Evolutionary conservation across 2,797 vertebrate genomes (phyloP).

Genomic region (Psittacula echo): DNA sequence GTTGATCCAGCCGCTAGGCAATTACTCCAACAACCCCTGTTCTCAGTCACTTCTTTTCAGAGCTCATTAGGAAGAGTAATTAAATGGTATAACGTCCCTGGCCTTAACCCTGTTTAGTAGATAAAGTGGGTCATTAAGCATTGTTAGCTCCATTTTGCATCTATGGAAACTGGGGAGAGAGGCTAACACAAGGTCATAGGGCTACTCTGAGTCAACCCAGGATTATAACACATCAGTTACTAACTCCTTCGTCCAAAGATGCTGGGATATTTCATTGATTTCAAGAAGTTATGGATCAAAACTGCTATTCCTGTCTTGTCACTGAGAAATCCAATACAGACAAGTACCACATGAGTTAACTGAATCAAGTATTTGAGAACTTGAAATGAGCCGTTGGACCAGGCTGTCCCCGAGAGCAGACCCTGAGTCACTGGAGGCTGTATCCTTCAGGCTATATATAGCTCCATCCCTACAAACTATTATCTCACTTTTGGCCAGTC

Average conservation of each 20-base stretch:
- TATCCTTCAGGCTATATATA: conserved; percentile 26
- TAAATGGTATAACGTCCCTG: neutral
- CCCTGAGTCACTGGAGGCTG: neutral
- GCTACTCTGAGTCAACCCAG: neutral
- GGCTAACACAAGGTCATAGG: conserved; percentile 13
- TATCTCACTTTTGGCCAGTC: conserved; percentile 10
- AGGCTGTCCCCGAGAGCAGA: neutral
- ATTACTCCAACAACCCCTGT: neutral
- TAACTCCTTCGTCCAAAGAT: neutral
- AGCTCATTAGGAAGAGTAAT: conserved; percentile 55
- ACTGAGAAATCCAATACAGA: neutral
- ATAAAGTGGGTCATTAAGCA: conserved; percentile 53
- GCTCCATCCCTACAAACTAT: neutral
- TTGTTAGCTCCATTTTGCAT: conserved; percentile 26
- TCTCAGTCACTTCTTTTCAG: conserved; percentile 10
- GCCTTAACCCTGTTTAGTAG: conserved; percentile 46
- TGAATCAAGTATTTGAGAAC: neutral
- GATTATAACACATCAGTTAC: neutral
- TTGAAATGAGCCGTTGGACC: neutral
- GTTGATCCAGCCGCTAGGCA: neutral
- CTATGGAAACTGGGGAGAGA: conserved; percentile 25
- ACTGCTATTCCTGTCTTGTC: neutral
- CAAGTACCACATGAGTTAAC: neutral
- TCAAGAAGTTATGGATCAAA: neutral
- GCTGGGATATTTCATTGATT: fast-evolving